A percentile compares a stretch with the other conserved stretches of the same genome.
phyloP scores from a whole-genome alignment of 2,113 vertebrate genomes.

The Lota lota region DNA sequence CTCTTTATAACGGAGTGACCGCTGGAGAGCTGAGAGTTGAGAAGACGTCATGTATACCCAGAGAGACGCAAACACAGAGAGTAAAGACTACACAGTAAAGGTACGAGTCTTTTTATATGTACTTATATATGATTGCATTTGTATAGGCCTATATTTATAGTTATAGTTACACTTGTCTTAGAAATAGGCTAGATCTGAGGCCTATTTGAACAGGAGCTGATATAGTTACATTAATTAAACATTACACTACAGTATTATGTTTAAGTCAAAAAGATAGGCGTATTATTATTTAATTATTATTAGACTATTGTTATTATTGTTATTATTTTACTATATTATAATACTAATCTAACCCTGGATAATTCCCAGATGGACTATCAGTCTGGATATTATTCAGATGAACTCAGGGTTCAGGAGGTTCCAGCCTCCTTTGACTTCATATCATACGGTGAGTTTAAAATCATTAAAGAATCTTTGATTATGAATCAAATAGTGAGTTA shows the following conservation, averaged over 20 bases:
- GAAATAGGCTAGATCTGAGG: too few relatives aligned
- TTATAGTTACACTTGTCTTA: too few relatives aligned
- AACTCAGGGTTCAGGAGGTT: conserved; percentile 78
- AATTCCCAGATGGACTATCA: conserved; percentile 73
- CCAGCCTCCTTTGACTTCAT: conserved; percentile 75
- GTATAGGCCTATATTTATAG: too few relatives aligned
- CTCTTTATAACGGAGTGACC: conserved; percentile 63
- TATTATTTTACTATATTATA: too few relatives aligned
- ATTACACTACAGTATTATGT: too few relatives aligned
- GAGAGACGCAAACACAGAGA: conserved; percentile 21
- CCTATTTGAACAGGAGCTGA: too few relatives aligned
- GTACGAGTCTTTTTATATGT: conserved; percentile 18
- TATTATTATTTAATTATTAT: neutral
- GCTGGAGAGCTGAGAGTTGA: conserved; percentile 15
- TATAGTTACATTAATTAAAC: too few relatives aligned
- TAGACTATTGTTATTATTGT: too few relatives aligned
- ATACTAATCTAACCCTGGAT: neutral
- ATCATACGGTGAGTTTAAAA: conserved; percentile 69
- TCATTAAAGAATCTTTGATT: too few relatives aligned
- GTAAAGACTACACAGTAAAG: conserved; percentile 49
- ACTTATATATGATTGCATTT: too few relatives aligned
- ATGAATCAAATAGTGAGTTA: too few relatives aligned
- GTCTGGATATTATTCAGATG: conserved; percentile 70
- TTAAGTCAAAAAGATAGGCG: too few relatives aligned
- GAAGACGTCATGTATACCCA: conserved; percentile 41